These are phyloP conservation scores for Agrenia bidenticulata DNA, from an alignment of 2,888 invertebrate genomes.

Conservation along the genomic window DNA sequence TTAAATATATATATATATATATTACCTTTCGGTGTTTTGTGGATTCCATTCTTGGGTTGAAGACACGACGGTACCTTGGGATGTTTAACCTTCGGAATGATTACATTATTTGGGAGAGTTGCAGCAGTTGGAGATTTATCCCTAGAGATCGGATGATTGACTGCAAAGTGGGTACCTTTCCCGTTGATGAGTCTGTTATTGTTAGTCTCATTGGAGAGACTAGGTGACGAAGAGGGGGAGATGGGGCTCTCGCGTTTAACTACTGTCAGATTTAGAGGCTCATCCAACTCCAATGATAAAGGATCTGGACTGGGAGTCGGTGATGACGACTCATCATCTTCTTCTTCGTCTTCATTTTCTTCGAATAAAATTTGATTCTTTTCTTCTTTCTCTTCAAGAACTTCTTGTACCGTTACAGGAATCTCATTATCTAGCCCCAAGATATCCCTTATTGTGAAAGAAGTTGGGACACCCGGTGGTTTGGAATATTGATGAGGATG, in stretches of 20 bases:
- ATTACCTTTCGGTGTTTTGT: slow-evolving; percentile 35
- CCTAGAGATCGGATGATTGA: slow-evolving; percentile 4
- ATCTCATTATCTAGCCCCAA: slow-evolving; percentile 65
- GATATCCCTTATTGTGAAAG: slow-evolving; percentile 84
- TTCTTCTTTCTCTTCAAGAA: slow-evolving; percentile 7
- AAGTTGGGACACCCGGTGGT: slow-evolving; percentile 78
- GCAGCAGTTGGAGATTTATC: slow-evolving; percentile 24
- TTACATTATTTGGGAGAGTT: slow-evolving; percentile 48
- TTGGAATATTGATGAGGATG: slow-evolving; percentile 86
- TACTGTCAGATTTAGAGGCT: slow-evolving; percentile 56
- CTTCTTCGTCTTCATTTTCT: slow-evolving; percentile 1
- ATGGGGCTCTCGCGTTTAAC: slow-evolving; percentile 49
- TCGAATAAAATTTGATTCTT: neutral
- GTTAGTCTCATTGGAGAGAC: slow-evolving; percentile 34
- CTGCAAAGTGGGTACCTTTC: slow-evolving; percentile 7
- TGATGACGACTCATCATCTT: slow-evolving; percentile 10
- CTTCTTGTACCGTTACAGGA: slow-evolving; percentile 54
- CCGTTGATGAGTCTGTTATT: slow-evolving; percentile 35
- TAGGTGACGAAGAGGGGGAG: slow-evolving; percentile 34
- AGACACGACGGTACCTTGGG: slow-evolving; percentile 25
- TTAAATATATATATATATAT: neutral
- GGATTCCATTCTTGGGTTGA: slow-evolving; percentile 39
- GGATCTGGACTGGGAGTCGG: slow-evolving; percentile 11
- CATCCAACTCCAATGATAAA: slow-evolving; percentile 48
- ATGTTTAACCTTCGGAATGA: slow-evolving; percentile 52